Base-by-base conservation (phyloP, 2,797 vertebrate species). In the Margarornis squamiger region DNA sequence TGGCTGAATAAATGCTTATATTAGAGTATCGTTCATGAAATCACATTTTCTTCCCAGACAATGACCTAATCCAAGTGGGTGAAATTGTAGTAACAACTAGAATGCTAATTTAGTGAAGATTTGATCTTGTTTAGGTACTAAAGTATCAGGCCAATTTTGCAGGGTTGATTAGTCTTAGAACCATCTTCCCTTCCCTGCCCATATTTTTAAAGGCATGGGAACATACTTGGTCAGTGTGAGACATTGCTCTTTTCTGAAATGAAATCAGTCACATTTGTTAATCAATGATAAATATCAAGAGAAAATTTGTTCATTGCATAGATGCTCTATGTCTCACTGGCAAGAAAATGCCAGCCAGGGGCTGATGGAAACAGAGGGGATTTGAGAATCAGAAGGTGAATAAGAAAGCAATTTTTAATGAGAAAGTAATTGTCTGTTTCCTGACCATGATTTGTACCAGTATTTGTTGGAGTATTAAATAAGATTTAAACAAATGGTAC, bases 161-260 rank as follows among this genome's bases (percentile, higher is more conserved):
- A 87, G 48, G 74, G 95, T 93, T 94, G 61, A 17, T 90, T 90
- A 88, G 88, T 95, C 71, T 96, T 90, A 48, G 73, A 88, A 87
- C 62, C 48, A 7, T 19, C 39, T 22, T 15, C 4, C 14, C 7
- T 7, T 2, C 2, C 9, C 24, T 2, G 6, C 12, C 2, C 5
- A 6, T 19, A n/a, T 34, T 30, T 59, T 49, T 52, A 17, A 49
- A 7, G 10, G 19, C 16, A 14, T 14, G n/a, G 20, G 6, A 26
- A 34, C 2, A 10, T 32, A 14, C 3, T 38, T 43, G 22, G 18
- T 73, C 34, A 70, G 21, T 9, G 4, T 76, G 51, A 81, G 91
- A 16, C 26, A 55, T 20, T 59, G 27, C 9, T 43, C 11, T 48
- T 91, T 91, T 58, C 51, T 76, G n/a, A 73, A 83, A 39, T n/a